These are phyloP conservation scores for Penelope pileata DNA, from an alignment of 2,113 vertebrate genomes.

Conservation along the genomic window DNA sequence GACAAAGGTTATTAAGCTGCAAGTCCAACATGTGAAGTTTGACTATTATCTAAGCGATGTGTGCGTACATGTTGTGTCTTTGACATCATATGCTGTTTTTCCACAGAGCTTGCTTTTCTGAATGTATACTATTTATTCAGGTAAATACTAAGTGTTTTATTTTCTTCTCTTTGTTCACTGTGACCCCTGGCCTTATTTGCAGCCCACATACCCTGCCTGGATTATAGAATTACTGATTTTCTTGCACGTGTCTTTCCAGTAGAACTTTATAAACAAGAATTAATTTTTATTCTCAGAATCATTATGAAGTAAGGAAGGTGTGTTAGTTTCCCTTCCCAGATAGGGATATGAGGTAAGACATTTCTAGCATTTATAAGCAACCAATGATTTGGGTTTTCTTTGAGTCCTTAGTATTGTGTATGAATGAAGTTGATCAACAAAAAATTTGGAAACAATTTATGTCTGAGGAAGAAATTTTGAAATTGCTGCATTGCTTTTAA, in stretches of 20 bases:
- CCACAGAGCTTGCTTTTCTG: neutral
- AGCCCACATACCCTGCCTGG: neutral
- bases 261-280: neutral
- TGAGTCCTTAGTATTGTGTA: neutral
- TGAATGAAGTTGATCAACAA: neutral
- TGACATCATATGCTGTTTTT: neutral
- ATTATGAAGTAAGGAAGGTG: neutral
- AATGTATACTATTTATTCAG: neutral
- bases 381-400: neutral
- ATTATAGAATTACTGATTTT: neutral
- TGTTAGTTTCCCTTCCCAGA: neutral
- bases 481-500: neutral
- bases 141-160: neutral
- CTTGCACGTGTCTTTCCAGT: neutral
- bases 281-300: neutral
- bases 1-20: neutral
- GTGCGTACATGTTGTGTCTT: neutral
- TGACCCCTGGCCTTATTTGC: neutral
- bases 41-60: neutral
- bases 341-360: neutral
- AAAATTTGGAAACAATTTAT: neutral
- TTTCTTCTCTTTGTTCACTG: neutral
- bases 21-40: neutral
- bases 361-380: neutral
- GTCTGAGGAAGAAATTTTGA: neutral